Base-by-base conservation (phyloP, 2,888 invertebrate genomes). In the Lampropteryx suffumata region DNA sequence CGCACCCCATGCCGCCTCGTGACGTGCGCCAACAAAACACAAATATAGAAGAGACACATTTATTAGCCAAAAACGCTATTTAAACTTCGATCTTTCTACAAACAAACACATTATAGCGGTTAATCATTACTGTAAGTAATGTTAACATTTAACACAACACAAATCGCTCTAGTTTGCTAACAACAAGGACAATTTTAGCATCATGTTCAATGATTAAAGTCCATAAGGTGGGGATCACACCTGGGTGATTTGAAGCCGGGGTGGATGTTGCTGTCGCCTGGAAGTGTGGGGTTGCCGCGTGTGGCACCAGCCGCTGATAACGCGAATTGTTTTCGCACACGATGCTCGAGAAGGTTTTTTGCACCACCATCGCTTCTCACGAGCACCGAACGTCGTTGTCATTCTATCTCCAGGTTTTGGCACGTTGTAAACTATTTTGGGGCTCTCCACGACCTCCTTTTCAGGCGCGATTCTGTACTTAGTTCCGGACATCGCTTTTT, bases 61-160 rank as follows among this genome's bases (percentile, higher is more conserved):
- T 86, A 88, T 85, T 88, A 89, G 87, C 88, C 76, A 79, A 80
- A 71, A 82, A 79, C 72, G 73, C 82, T 84, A 86, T 84, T 77
- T 75, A 71, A 75, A 82, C 76, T 75, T 75, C 74, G 67, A 82
- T 76, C 65, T 66, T 65, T 79, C 83, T 81, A 85, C 79, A 73
- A 73, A 77, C 71, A 69, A 69, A 71, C 70, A 78, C 55, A 61
- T 51, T 29, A 50, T 58, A 61, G 56, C 56, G 44, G n/a, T 35
- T 57, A 42, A 24, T 26, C 55, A 51, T 39, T n/a, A 51, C 35
- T 49, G 28, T 34, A 29, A 39, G 24, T 34, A 52, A 21, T 10
- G 13, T 45, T 30, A 12, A 34, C 46, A 48, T 42, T 27, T 13
- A 36, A 42, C 34, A 51, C 46, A 57, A 49, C 34, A 44, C 45